Evolutionary conservation across 1,140 invertebrate genomes (phyloP).

Genomic region (Archegozetes longisetosus): DNA sequence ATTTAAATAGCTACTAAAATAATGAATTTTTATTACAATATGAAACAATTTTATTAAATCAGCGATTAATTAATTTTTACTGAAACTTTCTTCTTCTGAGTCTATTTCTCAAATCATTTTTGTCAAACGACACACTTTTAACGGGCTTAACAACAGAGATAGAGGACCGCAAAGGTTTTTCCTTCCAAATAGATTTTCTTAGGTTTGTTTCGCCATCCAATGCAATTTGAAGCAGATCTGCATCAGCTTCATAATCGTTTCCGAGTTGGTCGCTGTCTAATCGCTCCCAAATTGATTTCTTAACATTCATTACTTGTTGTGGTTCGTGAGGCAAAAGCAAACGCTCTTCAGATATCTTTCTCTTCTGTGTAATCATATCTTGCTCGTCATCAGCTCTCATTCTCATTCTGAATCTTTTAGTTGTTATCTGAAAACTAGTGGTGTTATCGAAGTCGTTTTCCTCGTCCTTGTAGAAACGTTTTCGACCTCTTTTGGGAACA

Average conservation of each 20-base stretch:
- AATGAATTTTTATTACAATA: too few relatives aligned
- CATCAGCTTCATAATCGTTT: background rate
- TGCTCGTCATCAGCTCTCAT: conserved; percentile 7
- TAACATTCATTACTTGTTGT: background rate
- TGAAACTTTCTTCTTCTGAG: background rate
- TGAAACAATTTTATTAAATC: too few relatives aligned
- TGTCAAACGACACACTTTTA: background rate
- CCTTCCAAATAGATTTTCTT: background rate
- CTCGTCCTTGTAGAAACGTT: background rate
- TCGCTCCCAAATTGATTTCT: background rate
- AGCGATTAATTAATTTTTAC: too few relatives aligned
- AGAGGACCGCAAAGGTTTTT: background rate
- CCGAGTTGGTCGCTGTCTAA: background rate
- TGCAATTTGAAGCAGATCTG: background rate
- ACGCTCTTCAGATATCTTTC: background rate
- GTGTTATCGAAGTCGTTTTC: conserved; percentile 4
- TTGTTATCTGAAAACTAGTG: background rate
- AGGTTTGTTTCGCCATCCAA: background rate
- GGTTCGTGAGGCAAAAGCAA: background rate
- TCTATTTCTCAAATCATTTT: background rate
- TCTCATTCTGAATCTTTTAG: background rate
- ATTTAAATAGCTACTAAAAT: too few relatives aligned
- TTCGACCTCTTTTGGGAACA: too few relatives aligned
- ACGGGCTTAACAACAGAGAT: background rate
- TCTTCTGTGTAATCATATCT: background rate